phyloP scores from a whole-genome alignment of 1,140 invertebrate species.

The Diabrotica undecimpunctata region DNA sequence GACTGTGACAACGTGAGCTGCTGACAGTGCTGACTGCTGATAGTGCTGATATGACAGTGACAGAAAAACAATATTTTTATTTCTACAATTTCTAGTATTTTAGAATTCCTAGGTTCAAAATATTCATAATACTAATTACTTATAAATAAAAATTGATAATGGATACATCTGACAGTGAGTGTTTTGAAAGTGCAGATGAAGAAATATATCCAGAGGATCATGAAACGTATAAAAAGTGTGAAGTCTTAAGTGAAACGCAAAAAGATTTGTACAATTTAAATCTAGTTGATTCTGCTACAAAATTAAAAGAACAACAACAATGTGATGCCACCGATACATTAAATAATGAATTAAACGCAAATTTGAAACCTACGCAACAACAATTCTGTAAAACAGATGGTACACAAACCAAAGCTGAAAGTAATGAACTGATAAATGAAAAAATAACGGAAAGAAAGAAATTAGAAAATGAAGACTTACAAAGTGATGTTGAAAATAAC shows the following conservation, averaged over 20 bases:
- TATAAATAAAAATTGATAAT: conserved; percentile 46
- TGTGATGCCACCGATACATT: not conserved
- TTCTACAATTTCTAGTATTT: no score
- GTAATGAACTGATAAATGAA: not conserved
- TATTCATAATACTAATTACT: conserved; percentile 11
- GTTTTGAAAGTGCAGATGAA: conserved; percentile 54
- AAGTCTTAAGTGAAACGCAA: not conserved
- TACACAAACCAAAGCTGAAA: not conserved
- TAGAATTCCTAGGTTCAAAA: no score
- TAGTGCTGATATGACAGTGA: not conserved
- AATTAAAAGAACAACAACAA: not conserved
- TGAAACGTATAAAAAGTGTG: conserved; percentile 8
- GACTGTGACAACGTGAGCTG: no score
- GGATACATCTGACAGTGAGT: conserved; percentile 69
- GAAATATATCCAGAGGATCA: conserved; percentile 58
- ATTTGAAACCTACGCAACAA: no score
- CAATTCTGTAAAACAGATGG: no score
- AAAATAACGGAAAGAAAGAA: not conserved
- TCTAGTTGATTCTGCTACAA: not conserved
- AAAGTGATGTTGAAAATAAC: not conserved
- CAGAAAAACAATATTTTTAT: not conserved
- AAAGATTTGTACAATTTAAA: conserved; percentile 13
- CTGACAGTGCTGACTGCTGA: no score
- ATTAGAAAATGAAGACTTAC: not conserved
- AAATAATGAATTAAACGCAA: not conserved